A percentile compares a stretch with the other conserved stretches of the same genome.
phyloP scores from a whole-genome alignment of 2,797 vertebrate species.

The Manis javanica region DNA sequence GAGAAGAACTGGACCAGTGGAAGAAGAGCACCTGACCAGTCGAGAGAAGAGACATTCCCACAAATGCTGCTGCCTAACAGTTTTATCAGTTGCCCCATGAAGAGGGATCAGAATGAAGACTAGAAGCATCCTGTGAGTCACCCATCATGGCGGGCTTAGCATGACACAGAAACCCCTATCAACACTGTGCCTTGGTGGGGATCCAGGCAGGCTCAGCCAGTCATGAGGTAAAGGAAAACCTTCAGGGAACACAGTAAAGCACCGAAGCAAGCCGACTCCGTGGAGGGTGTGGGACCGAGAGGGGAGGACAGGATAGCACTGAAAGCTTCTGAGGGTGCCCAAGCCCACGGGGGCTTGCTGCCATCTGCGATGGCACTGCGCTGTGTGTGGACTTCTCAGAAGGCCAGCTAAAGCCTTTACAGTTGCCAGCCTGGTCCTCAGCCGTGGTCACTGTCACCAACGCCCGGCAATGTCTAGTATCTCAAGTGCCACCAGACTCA shows the following conservation, averaged over 20 bases:
- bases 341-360: neutral
- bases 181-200: neutral
- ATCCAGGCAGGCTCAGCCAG: neutral
- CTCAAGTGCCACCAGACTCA: neutral
- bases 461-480: too few species aligned
- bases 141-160: neutral
- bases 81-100: neutral
- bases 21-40: neutral
- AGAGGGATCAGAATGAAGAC: neutral
- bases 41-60: neutral
- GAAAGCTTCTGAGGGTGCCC: neutral
- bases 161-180: neutral
- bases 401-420: neutral
- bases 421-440: neutral
- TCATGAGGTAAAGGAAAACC: neutral
- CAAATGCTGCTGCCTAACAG: neutral
- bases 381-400: neutral
- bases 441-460: neutral
- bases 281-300: neutral
- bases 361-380: neutral
- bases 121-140: neutral
- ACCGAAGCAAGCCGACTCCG: neutral
- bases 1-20: neutral
- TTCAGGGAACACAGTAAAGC: too few species aligned
- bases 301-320: rapidly evolving